Base-by-base conservation (phyloP, 2,113 vertebrate species). In the Chaetodon auriga region DNA sequence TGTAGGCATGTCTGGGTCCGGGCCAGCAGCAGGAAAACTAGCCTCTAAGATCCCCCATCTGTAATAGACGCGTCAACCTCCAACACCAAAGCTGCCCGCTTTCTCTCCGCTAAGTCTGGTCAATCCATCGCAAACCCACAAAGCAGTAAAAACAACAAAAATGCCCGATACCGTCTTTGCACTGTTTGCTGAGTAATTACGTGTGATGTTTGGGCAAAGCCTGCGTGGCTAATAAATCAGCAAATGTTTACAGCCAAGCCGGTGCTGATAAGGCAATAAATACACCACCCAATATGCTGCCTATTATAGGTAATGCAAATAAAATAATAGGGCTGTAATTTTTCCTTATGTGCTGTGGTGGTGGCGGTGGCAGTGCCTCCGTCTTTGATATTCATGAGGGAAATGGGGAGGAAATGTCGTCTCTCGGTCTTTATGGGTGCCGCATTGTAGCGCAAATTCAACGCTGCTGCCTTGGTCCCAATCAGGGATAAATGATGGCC, bases 221-320 rank as follows among this genome's bases (percentile, higher is more conserved):
- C 75, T 14, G 82, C 45, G 48, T 8, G 80, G 57, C 61, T 85
- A 89, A 92, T 94, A 94, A 92, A 94, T 94, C 92, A 82, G 84
- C 51, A 55, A 66, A 55, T 89, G 90, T 91, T 92, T 87, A 78
- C 86, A 76, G 90, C 79, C 78, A 63, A 78, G 83, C 82, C 12
- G 81, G n/a, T 25, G 68, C 87, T 81, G 71, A 83, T 82, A 87
- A 83, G 78, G 90, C 83, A 84, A 90, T 94, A 93, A 93, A 95
- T 91, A 91, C 81, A 66, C 49, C 85, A 41, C 61, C 86, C 85
- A 87, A 90, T 89, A 90, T 72, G 83, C 84, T 61, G 90, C 89
- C 92, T 89, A 87, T 93, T 95, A 93, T 91, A 94, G 92, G 90
- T 94, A 95, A 93, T 93, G 94, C 92, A 94, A 95, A 94, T 94